Evolutionary conservation across 2,888 invertebrate species (phyloP).

Genomic region (Malacosoma neustria): DNA sequence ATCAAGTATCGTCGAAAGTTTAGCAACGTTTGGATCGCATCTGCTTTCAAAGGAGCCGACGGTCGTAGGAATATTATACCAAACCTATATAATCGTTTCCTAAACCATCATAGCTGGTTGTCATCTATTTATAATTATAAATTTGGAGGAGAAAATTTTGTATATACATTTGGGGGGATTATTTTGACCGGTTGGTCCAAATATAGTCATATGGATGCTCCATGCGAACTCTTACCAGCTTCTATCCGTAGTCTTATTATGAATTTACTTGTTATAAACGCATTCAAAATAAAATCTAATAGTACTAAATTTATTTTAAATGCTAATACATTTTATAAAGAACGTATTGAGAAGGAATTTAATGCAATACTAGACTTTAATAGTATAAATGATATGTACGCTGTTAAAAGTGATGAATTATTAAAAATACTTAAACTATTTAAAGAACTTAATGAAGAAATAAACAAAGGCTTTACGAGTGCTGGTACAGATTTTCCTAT

Average conservation of each 20-base stretch:
- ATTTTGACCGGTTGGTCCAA: slow-evolving; percentile 84
- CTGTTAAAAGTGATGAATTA: slow-evolving; percentile 24
- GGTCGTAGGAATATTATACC: slow-evolving; percentile 67
- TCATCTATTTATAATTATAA: slow-evolving; percentile 69
- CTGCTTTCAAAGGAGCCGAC: slow-evolving; percentile 89
- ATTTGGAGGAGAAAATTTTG: slow-evolving; percentile 29
- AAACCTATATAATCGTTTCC: slow-evolving; percentile 76
- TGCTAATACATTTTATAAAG: slow-evolving; percentile 18
- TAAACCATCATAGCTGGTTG: slow-evolving; percentile 84
- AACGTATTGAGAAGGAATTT: slow-evolving; percentile 20
- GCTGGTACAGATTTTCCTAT: slow-evolving; percentile 5
- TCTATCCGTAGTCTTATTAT: slow-evolving; percentile 77
- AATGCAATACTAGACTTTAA: slow-evolving; percentile 20
- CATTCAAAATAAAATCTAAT: slow-evolving; percentile 23
- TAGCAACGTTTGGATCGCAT: slow-evolving; percentile 83
- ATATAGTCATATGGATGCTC: slow-evolving; percentile 78
- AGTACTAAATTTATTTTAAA: neutral
- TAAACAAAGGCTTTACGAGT: slow-evolving; percentile 13
- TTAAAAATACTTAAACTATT: slow-evolving; percentile 16
- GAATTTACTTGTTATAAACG: slow-evolving; percentile 66
- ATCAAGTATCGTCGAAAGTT: slow-evolving; percentile 61
- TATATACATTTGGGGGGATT: slow-evolving; percentile 73
- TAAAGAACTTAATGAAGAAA: slow-evolving; percentile 10
- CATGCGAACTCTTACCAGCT: slow-evolving; percentile 78
- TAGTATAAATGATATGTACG: slow-evolving; percentile 18